phyloP scores from a whole-genome alignment of 1,140 invertebrate genomes.

The Penaeus japonicus region DNA sequence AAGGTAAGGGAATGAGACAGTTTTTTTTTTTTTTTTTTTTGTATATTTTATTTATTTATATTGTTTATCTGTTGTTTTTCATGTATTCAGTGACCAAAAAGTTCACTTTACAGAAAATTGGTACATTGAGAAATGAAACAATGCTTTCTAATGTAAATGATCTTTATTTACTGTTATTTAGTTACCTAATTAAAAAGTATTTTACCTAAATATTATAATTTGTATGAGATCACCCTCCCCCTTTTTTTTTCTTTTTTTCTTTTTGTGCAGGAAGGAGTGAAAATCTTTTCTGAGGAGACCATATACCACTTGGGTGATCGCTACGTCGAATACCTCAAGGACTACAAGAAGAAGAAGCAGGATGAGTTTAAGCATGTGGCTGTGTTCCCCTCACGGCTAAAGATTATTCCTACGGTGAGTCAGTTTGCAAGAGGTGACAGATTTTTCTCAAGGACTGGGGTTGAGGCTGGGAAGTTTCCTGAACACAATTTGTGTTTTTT shows the following conservation, averaged over 20 bases:
- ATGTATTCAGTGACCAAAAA: not conserved
- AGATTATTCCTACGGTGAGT: conserved; percentile 80
- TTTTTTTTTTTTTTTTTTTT: not conserved
- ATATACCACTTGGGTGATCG: conserved; percentile 99
- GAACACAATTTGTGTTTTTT: not conserved
- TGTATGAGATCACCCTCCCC: not conserved
- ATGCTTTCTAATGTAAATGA: too few species aligned
- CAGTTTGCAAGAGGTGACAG: too few species aligned
- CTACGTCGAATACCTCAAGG: conserved; percentile 93
- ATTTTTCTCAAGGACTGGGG: not conserved
- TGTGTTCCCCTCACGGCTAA: conserved; percentile 97
- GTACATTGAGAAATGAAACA: too few species aligned
- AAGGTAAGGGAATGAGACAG: conserved; percentile 81
- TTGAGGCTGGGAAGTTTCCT: not conserved
- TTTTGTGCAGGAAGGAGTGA: conserved; percentile 68
- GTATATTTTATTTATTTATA: conserved; percentile 68
- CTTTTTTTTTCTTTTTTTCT: conserved; percentile 63
- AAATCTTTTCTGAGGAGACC: conserved; percentile 98
- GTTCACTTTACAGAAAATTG: too few species aligned
- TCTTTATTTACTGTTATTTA: too few species aligned
- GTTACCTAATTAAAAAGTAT: too few species aligned
- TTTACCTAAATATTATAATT: not conserved
- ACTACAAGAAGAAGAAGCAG: conserved; percentile 90
- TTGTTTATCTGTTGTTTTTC: conserved; percentile 70
- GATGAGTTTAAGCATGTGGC: conserved; percentile 96